These are phyloP conservation scores for Lepidochrysops patricia DNA, from an alignment of 2,888 invertebrate genomes.

Conservation along the genomic window DNA sequence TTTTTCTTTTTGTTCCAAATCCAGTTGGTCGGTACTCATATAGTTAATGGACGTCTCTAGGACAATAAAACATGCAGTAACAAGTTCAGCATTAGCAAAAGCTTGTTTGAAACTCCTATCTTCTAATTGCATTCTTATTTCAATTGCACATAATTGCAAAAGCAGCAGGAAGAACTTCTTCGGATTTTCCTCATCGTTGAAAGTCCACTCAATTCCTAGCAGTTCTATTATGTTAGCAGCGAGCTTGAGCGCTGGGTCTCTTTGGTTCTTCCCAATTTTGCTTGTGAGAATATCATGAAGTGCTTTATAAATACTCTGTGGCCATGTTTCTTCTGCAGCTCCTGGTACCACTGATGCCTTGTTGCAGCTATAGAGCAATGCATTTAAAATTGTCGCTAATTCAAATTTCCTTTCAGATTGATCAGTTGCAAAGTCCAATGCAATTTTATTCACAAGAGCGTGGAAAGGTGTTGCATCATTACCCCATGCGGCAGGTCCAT, in stretches of 20 bases:
- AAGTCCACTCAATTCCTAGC: conserved; percentile 89
- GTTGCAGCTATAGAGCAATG: conserved; percentile 82
- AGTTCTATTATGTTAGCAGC: conserved; percentile 87
- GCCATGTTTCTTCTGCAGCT: conserved; percentile 85
- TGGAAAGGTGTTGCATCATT: conserved; percentile 86
- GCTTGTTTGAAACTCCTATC: conserved; percentile 88
- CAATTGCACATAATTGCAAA: conserved; percentile 91
- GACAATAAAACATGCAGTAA: conserved; percentile 88
- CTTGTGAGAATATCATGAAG: conserved; percentile 88
- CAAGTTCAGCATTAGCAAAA: conserved; percentile 82
- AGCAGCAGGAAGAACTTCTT: conserved; percentile 88
- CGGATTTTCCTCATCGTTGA: conserved; percentile 85
- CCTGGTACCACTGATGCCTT: conserved; percentile 77
- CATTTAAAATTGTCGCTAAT: conserved; percentile 84
- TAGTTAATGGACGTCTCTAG: conserved; percentile 86
- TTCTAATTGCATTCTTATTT: conserved; percentile 95
- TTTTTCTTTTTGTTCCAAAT: conserved; percentile 92
- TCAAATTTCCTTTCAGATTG: conserved; percentile 93
- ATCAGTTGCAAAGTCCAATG: conserved; percentile 91
- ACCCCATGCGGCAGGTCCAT: conserved; percentile 85
- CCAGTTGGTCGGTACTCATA: conserved; percentile 86
- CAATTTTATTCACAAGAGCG: conserved; percentile 85
- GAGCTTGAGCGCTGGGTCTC: conserved; percentile 90
- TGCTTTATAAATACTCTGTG: conserved; percentile 85
- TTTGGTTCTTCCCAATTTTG: conserved; percentile 89